phyloP scores from a whole-genome alignment of 2,113 vertebrate genomes.

The Brevimyrus niger region DNA sequence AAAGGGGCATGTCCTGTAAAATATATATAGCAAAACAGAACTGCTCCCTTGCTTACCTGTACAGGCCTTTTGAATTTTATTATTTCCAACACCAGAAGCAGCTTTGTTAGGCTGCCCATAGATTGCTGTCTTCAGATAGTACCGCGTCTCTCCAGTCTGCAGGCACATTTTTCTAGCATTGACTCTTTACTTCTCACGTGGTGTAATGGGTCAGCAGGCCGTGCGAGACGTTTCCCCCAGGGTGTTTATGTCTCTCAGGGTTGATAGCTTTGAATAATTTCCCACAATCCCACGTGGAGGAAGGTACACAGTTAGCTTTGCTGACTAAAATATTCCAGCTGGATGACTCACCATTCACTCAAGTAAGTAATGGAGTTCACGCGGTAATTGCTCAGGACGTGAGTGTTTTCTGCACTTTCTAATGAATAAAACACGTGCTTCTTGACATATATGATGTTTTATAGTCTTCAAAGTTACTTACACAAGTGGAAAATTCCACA shows the following conservation, averaged over 20 bases:
- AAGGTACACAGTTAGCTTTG: not conserved
- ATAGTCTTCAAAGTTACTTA: not conserved
- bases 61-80: not conserved
- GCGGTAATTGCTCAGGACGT: not conserved
- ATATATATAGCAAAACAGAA: not conserved
- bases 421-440: conserved; percentile 1
- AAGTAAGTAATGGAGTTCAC: not conserved
- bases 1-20: not conserved
- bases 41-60: not conserved
- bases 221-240: not conserved
- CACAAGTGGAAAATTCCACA: not conserved
- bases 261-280: not conserved
- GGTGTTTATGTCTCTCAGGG: not conserved
- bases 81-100: not conserved
- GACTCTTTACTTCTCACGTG: not conserved
- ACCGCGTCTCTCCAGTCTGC: not conserved
- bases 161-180: not conserved
- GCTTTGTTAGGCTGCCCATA: not conserved
- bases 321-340: not conserved
- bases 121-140: not conserved
- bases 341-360: not conserved
- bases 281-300: not conserved
- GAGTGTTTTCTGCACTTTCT: not conserved
- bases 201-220: not conserved
- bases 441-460: not conserved